These are phyloP conservation scores for Telenomus remus DNA, from an alignment of 1,140 invertebrate genomes.

Conservation along the genomic window DNA sequence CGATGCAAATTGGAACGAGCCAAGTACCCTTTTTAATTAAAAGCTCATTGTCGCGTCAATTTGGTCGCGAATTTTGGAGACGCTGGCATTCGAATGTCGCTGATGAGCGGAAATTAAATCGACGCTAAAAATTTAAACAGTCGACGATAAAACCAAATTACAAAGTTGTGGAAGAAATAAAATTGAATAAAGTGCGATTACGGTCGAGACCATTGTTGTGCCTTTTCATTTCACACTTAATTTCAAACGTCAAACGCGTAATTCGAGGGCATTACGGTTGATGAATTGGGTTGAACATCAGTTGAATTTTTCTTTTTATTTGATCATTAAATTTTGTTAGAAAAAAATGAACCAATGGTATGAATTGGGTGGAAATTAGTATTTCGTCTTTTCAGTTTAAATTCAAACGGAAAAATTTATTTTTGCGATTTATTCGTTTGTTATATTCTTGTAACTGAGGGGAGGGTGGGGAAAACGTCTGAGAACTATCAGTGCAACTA, in stretches of 20 bases:
- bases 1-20: slow-evolving; percentile 21
- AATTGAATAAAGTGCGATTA: no score
- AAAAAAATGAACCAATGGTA: no score
- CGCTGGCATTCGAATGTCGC: no score
- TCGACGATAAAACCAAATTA: neutral
- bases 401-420: slow-evolving; percentile 1
- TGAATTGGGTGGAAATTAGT: no score
- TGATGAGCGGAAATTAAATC: neutral
- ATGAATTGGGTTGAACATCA: slow-evolving; percentile 6
- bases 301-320: no score
- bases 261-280: slow-evolving; percentile 35
- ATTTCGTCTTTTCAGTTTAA: no score
- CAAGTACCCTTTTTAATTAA: slow-evolving; percentile 10
- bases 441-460: no score
- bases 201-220: no score
- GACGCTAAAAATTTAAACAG: neutral
- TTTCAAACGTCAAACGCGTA: slow-evolving; percentile 38
- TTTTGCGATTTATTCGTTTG: neutral
- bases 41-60: neutral
- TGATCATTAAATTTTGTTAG: no score
- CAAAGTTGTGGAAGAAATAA: neutral
- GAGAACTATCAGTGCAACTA: no score
- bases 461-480: no score
- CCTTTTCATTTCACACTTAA: slow-evolving; percentile 13
- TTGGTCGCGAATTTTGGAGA: neutral